These are phyloP conservation scores for Cantharis nigra DNA, from an alignment of 2,888 invertebrate genomes.

Conservation along the genomic window DNA sequence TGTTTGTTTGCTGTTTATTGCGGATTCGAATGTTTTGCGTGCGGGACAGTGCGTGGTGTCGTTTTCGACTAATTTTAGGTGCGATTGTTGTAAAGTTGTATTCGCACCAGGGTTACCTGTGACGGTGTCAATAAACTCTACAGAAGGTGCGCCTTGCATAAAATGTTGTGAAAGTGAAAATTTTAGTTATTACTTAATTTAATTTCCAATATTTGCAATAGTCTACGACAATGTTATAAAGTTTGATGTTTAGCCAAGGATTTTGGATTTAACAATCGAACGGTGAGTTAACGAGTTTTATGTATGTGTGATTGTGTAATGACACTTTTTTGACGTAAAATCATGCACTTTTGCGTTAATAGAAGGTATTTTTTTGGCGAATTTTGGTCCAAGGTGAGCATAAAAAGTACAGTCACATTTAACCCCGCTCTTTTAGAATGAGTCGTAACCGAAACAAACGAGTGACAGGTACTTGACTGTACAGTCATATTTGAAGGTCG, in stretches of 20 bases:
- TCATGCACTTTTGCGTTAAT: slow-evolving; percentile 23
- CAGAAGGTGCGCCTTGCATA: slow-evolving; percentile 54
- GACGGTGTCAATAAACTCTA: slow-evolving; percentile 56
- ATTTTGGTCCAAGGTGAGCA: slow-evolving; percentile 50
- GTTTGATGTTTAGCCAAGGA: neutral
- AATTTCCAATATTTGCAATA: slow-evolving; percentile 8
- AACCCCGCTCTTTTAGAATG: slow-evolving; percentile 31
- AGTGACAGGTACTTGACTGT: slow-evolving; percentile 54
- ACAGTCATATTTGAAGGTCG: slow-evolving; percentile 58
- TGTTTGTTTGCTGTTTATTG: neutral
- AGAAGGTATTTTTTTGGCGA: slow-evolving; percentile 42
- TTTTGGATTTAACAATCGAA: slow-evolving; percentile 30
- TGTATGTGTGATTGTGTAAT: slow-evolving; percentile 4
- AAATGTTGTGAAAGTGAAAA: slow-evolving; percentile 55
- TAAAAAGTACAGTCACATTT: slow-evolving; percentile 46
- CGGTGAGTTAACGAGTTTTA: slow-evolving; percentile 17
- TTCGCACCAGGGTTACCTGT: slow-evolving; percentile 45
- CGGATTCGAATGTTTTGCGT: slow-evolving; percentile 3
- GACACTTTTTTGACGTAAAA: slow-evolving; percentile 14
- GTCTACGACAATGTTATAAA: neutral
- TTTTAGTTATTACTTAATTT: slow-evolving; percentile 34
- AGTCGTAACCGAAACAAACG: slow-evolving; percentile 23
- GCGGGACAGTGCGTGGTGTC: slow-evolving; percentile 1
- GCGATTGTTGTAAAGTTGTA: slow-evolving; percentile 26
- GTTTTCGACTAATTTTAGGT: neutral